Base-by-base conservation (phyloP, 1,140 invertebrate genomes). In the Pseudomyrmex cubaensis region DNA sequence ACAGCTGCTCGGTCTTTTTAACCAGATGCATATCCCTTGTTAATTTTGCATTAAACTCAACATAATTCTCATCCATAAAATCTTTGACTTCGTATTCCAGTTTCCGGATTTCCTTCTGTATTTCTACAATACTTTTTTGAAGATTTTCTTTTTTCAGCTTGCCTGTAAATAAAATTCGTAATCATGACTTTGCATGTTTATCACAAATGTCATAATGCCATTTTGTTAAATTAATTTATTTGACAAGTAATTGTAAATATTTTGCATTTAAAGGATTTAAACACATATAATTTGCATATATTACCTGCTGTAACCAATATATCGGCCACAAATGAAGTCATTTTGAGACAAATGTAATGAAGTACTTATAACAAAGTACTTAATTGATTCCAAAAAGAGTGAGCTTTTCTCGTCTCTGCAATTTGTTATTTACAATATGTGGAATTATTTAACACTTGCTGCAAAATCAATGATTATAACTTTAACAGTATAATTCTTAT, bases 61-160 rank as follows among this genome's bases (percentile, higher is more conserved):
- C 92, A 73, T 95, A 94, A 88, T 95, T 95, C 72, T 95, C 93
- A 57, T 94, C 90, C 72, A 96, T 93, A 85, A 95, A 95, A 48
- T 93, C 89, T 87, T 93, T 94, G 15, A 96, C 93, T 67, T 96
- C 94, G 83, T 90, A 88, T 92, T 96, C 96, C 12, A 95, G 85
- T 84, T 93, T 94, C 48, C 94, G 92, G 90, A 96, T 95, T 94
- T 95, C 94, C 84, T 94, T 94, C 80, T 94, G 91, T 52, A 96
- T 93, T 46, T 95, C 86, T 5, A 91, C 86, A 82, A 96, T 95
- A 89, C 95, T 96, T 63, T 95, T 94, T 77, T 92, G 89, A 2
- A 94, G 85, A 80, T 93, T 88, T 10, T 88, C 67, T 12, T 92
- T 91, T 70, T 93, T 92, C 5, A 91, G 82, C 82, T 90, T 78